A percentile compares a stretch with the other conserved stretches of the same genome.
phyloP scores from a whole-genome alignment of 35 echinoderm and acorn worm species.

The Apostichopus californicus region DNA sequence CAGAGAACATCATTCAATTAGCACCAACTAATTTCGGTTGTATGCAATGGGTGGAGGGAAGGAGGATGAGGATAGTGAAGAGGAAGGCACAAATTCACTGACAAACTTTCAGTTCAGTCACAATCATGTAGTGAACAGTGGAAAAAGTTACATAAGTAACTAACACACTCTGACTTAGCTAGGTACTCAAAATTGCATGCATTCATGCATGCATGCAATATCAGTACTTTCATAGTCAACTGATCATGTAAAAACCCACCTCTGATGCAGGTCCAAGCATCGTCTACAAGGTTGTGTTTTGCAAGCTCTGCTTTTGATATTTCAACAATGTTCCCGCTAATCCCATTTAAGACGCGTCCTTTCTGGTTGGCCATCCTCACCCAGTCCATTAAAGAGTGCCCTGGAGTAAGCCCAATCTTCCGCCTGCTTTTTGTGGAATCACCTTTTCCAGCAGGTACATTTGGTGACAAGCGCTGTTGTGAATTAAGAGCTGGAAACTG shows the following conservation, averaged over 20 bases:
- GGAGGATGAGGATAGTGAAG: too few species aligned
- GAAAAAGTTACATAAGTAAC: too few species aligned
- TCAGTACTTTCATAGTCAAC: not conserved
- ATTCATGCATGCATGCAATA: not conserved
- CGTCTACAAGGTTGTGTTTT: constrained; percentile 83
- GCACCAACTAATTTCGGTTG: too few species aligned
- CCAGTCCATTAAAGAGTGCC: constrained; percentile 96
- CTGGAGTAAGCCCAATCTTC: constrained; percentile 81
- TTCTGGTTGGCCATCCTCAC: constrained; percentile 80
- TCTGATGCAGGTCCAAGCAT: constrained; percentile 87
- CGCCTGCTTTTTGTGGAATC: constrained; percentile 29
- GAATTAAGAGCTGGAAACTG: constrained; percentile 91
- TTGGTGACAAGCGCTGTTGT: constrained; percentile 66
- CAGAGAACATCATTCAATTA: too few species aligned
- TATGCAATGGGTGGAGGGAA: too few species aligned
- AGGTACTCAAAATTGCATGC: too few species aligned
- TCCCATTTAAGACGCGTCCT: constrained; percentile 71
- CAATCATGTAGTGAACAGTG: too few species aligned
- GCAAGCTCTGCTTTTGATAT: constrained; percentile 81
- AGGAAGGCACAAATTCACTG: too few species aligned
- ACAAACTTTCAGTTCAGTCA: too few species aligned
- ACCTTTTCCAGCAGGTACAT: constrained; percentile 32
- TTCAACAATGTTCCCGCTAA: constrained; percentile 57
- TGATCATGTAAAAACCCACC: constrained; percentile 43
- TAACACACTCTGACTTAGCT: too few species aligned